Evolutionary conservation across 1,140 invertebrate species (phyloP), one percentile per base, ranked within the genome.

Genomic region (Cyrtorhinus lividipennis): DNA sequence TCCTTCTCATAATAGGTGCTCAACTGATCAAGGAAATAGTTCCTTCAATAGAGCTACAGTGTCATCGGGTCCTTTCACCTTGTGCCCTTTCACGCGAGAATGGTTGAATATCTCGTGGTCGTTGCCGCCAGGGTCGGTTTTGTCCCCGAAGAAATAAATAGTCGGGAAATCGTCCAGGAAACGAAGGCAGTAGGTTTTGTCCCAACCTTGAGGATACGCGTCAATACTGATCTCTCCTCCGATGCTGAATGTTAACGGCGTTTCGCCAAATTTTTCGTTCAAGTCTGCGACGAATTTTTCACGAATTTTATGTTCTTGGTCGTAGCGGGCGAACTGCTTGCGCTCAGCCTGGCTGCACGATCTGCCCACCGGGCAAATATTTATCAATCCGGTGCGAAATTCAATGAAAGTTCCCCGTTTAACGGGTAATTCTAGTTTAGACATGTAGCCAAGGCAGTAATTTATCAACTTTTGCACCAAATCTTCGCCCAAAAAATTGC

Each of bases 91-190:
- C 1, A 90, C 93, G 64, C 90, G 75, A 22, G 81, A 71, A 76
- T 98, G 91, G 66, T 79, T 82, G 73, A 81, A 99, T 62, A 99
- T 93, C 73, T 98, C 95, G 78, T 95, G 81, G 76, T 99, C 97
- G 76, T 99, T 99, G 13, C 95, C 97, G 59, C 96, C 95, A 26
- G 79, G 73, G 53, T 77, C 75, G 10, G 92, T 97, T 78, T 96
- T 97, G 72, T 99, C 97, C 1, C 97, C 97, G 75, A 99, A 99
- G 73, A 99, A 99, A 72, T 98, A 90, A 64, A 99, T 95, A 67
- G 85, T 86, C 62, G 87, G 80, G 72, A 87, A 96, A 10, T 83
- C 81, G 59, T 81, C 77, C 20, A 97, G 72, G 70, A 90, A 86
- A n/a, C 82, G 78, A 2, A 99, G 77, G 71, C 93, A 97, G 73